Evolutionary conservation across 1,140 invertebrate species (phyloP).

Genomic region (Archivesica marissinica): DNA sequence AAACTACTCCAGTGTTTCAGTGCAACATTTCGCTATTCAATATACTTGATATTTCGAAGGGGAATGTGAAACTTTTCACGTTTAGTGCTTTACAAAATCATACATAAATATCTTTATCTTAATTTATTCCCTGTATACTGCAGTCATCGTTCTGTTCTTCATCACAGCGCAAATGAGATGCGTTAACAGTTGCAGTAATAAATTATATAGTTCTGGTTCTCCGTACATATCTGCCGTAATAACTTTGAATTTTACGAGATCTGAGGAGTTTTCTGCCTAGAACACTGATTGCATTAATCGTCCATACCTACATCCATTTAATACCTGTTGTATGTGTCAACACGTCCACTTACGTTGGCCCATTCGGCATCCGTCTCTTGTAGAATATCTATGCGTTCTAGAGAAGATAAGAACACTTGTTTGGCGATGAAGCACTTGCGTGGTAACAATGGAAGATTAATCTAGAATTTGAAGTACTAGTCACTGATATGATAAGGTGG

Average conservation of each 20-base stretch:
- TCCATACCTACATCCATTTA: conserved; percentile 21
- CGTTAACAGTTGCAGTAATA: not conserved
- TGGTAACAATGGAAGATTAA: not conserved
- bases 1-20: too few relatives aligned
- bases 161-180: not conserved
- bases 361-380: conserved; percentile 5
- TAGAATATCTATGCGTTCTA: conserved; percentile 1
- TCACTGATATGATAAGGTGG: too few relatives aligned
- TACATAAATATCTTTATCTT: conserved; percentile 4
- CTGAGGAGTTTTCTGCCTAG: not conserved
- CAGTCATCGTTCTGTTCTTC: not conserved
- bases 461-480: too few relatives aligned
- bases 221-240: not conserved
- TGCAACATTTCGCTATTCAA: too few relatives aligned
- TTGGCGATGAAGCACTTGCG: not conserved
- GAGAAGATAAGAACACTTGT: not conserved
- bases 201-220: not conserved
- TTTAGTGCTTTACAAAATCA: not conserved
- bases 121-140: not conserved
- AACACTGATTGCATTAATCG: not conserved
- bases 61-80: not conserved
- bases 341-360: not conserved
- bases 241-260: conserved; percentile 12
- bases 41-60: too few relatives aligned
- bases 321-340: conserved; percentile 7